Conservation (phyloP, 2,888 invertebrate genomes). For the Agriopis marginaria region DNA sequence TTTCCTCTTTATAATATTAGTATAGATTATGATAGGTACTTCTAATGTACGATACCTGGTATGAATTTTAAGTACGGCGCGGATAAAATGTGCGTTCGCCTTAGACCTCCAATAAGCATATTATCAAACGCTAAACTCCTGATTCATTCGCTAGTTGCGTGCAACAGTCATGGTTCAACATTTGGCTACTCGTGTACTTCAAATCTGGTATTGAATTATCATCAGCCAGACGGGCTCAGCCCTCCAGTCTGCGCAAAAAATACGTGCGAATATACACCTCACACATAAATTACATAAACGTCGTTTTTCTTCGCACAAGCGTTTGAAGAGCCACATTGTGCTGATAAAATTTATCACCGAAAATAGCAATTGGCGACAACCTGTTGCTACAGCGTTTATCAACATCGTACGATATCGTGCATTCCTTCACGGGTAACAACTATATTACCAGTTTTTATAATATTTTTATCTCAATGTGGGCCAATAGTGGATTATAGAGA, state of each 20-base stretch:
- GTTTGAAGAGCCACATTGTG: slow-evolving; percentile 26
- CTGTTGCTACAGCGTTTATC: slow-evolving; percentile 59
- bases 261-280: slow-evolving; percentile 13
- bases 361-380: slow-evolving; percentile 57
- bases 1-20: no score
- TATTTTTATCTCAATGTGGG: slow-evolving; percentile 48
- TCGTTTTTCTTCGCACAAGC: slow-evolving; percentile 33
- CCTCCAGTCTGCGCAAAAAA: slow-evolving; percentile 11
- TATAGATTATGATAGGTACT: no score
- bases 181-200: slow-evolving; percentile 16
- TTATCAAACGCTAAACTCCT: slow-evolving; percentile 7
- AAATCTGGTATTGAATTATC: slow-evolving; percentile 21
- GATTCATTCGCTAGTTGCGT: slow-evolving; percentile 19
- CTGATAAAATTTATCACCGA: slow-evolving; percentile 50
- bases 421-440: slow-evolving; percentile 59
- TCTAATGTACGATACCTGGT: no score
- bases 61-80: no score
- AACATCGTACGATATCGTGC: slow-evolving; percentile 55
- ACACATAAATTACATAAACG: slow-evolving; percentile 19
- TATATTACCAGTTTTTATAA: slow-evolving; percentile 40
- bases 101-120: slow-evolving; percentile 5
- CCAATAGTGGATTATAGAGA: slow-evolving; percentile 31
- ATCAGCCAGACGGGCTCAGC: slow-evolving; percentile 21
- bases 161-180: slow-evolving; percentile 11
- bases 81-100: no score